Percentiles rank a stretch among this genome's conserved stretches.
Conservation (phyloP, 2,888 invertebrate species). For the Pristionchus entomophagus region DNA sequence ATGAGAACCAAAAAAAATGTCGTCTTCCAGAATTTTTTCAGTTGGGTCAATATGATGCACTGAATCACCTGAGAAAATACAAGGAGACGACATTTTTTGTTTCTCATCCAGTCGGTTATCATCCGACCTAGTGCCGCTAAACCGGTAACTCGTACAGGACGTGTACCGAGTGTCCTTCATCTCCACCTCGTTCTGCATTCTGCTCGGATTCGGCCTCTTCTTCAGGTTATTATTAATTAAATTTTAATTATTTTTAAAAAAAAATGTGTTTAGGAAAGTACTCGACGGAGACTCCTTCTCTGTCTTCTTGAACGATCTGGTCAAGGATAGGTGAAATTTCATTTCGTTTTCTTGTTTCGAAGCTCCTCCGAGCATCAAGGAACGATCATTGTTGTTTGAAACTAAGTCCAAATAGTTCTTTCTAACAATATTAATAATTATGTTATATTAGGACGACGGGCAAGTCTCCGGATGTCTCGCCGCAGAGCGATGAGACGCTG, state of each 20-base stretch:
- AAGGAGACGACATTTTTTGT: too few relatives aligned
- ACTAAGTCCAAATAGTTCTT: not conserved
- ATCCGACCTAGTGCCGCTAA: too few relatives aligned
- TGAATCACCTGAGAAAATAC: too few relatives aligned
- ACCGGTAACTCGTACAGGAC: not conserved
- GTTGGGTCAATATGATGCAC: too few relatives aligned
- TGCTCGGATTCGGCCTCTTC: not conserved
- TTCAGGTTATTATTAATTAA: not conserved
- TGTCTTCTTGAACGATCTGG: constrained; percentile 7
- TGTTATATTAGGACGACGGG: not conserved
- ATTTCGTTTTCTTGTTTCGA: not conserved
- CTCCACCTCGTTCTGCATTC: not conserved
- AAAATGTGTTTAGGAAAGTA: not conserved
- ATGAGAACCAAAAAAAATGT: too few relatives aligned
- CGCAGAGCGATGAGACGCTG: not conserved
- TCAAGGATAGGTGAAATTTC: not conserved
- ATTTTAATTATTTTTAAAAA: too few relatives aligned
- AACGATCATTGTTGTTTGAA: not conserved
- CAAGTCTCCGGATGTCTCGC: not conserved
- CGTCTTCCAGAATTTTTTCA: too few relatives aligned
- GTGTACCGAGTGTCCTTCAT: not conserved
- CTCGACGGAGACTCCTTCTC: constrained; percentile 19
- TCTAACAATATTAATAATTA: too few relatives aligned
- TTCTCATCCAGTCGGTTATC: too few relatives aligned
- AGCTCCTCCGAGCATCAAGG: too few relatives aligned